A percentile compares a stretch with the other conserved stretches of the same genome.
These are phyloP conservation scores for Callorhinus ursinus DNA, from an alignment of 2,113 vertebrate genomes.

Conservation along the genomic window DNA sequence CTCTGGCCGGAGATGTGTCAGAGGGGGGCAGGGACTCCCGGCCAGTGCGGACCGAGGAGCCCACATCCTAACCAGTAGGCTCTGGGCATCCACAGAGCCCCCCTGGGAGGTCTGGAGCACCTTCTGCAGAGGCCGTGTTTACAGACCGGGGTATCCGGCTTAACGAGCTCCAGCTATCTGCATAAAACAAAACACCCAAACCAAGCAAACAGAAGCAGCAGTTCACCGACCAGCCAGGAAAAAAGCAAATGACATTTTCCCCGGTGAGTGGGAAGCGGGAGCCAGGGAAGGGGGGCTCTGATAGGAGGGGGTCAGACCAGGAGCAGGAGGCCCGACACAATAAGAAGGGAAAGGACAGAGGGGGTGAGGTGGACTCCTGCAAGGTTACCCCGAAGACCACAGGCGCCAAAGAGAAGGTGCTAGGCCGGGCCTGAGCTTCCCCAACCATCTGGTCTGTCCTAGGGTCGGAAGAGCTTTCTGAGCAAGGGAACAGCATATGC, in stretches of 20 bases:
- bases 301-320: background rate
- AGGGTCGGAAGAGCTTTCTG: background rate
- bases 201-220: background rate
- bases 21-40: rapidly evolving
- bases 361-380: background rate
- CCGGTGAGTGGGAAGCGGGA: background rate
- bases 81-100: rapidly evolving
- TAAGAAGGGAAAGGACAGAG: too few relatives aligned
- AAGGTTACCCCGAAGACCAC: background rate
- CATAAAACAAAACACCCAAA: background rate
- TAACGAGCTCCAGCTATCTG: rapidly evolving
- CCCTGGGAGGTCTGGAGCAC: rapidly evolving
- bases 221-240: background rate
- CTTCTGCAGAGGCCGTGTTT: background rate
- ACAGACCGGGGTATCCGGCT: background rate
- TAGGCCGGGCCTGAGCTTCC: rapidly evolving
- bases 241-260: background rate
- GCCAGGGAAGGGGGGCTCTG: background rate
- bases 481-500: background rate
- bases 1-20: background rate
- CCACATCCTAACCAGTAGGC: rapidly evolving
- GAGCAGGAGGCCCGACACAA: background rate
- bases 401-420: background rate
- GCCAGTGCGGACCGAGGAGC: rapidly evolving
- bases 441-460: background rate